Evolutionary conservation across 2,797 vertebrate genomes (phyloP).

Genomic region (Pempheris klunzingeri): DNA sequence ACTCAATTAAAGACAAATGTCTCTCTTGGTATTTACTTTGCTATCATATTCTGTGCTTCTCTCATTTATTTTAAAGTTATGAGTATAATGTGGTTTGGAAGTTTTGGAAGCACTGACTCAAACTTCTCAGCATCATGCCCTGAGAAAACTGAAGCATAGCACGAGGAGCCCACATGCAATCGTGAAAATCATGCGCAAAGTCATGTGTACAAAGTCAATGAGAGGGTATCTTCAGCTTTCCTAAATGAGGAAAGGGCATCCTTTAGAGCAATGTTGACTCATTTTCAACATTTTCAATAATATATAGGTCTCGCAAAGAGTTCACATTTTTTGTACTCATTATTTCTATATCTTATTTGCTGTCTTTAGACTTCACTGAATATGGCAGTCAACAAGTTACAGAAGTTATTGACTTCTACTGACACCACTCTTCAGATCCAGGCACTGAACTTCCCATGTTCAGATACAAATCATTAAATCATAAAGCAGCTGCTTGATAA

Average conservation of each 20-base stretch:
- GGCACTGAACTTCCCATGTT: background rate
- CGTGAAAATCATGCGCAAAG: background rate
- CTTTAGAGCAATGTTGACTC: background rate
- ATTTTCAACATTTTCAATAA: background rate
- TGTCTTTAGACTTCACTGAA: background rate
- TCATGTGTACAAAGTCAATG: background rate
- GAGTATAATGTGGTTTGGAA: too few relatives aligned
- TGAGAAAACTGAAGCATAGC: background rate
- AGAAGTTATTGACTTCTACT: too few relatives aligned
- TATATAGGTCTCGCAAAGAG: background rate
- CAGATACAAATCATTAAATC: too few relatives aligned
- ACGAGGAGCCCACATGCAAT: background rate
- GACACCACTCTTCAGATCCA: background rate
- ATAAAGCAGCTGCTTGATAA: too few relatives aligned
- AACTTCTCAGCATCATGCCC: background rate
- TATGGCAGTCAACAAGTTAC: background rate
- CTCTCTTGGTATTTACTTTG: too few relatives aligned
- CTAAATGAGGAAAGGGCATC: background rate
- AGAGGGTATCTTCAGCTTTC: background rate
- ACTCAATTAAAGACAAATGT: background rate
- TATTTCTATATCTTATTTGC: background rate
- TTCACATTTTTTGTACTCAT: background rate
- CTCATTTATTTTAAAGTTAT: background rate
- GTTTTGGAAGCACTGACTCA: background rate
- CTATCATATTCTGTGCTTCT: too few relatives aligned